Conservation (phyloP, 2,797 vertebrate species). For the Pangasius krempfi region DNA sequence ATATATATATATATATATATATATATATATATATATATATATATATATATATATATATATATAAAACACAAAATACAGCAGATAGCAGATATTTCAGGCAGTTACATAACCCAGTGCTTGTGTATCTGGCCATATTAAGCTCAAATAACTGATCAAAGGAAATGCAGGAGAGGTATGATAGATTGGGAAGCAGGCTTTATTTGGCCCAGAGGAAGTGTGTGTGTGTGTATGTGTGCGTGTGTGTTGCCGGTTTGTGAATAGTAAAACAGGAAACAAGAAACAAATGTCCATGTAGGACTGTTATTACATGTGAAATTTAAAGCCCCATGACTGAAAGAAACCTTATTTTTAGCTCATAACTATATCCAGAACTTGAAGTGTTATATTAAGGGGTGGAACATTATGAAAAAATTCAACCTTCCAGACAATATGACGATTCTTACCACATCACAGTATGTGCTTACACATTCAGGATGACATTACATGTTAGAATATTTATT, state of each 20-base stretch:
- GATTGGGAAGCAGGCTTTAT: not conserved
- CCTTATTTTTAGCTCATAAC: not conserved
- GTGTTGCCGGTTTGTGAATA: not conserved
- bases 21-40: not conserved
- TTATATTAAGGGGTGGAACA: not conserved
- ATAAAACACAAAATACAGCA: not conserved
- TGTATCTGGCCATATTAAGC: not conserved
- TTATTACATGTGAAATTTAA: constrained; percentile 4
- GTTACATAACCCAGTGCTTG: not conserved
- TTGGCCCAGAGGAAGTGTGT: not conserved
- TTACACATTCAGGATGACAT: not conserved
- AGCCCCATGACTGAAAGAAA: constrained; percentile 1
- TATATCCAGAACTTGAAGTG: not conserved
- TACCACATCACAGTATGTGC: not conserved
- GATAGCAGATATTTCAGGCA: not conserved
- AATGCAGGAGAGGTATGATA: constrained; percentile 3
- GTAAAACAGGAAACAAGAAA: constrained; percentile 19
- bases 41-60: not conserved
- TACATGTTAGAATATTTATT: not conserved
- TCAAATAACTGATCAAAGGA: not conserved
- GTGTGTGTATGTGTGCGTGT: not conserved
- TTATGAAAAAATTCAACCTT: not conserved
- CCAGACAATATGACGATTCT: not conserved
- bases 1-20: not conserved
- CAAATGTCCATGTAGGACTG: not conserved